A percentile compares a stretch with the other conserved stretches of the same genome.
Conservation (phyloP, 1,140 invertebrate species). For the Lordiphosa stackelbergi region DNA sequence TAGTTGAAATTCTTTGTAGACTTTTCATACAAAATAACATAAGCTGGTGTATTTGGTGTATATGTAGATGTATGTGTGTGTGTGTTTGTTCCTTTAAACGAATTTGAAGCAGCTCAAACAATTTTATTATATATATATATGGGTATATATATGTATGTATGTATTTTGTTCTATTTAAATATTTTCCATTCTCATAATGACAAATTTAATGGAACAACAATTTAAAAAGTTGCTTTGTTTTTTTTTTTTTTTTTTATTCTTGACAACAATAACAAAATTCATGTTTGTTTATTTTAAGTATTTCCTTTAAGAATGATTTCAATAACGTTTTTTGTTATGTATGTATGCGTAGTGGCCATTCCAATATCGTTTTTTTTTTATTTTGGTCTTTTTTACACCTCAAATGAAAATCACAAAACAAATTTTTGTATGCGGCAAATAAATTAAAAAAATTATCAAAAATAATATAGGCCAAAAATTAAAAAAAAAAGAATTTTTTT, state of each 20-base stretch:
- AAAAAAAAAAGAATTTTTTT: slow-evolving; percentile 20
- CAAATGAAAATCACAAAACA: slow-evolving; percentile 15
- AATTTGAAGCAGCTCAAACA: slow-evolving; percentile 45
- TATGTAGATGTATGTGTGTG: slow-evolving; percentile 15
- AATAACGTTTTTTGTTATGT: slow-evolving; percentile 42
- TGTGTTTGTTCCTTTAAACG: slow-evolving; percentile 30
- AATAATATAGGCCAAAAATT: slow-evolving; percentile 20
- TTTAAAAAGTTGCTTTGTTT: slow-evolving; percentile 49
- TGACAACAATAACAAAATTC: slow-evolving; percentile 66
- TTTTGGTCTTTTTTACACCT: slow-evolving; percentile 29
- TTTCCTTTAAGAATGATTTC: slow-evolving; percentile 31
- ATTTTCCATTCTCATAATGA: slow-evolving; percentile 53
- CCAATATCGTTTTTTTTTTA: slow-evolving; percentile 13
- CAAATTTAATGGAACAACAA: slow-evolving; percentile 71
- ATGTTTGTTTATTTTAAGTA: slow-evolving; percentile 33
- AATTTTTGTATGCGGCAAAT: slow-evolving; percentile 18
- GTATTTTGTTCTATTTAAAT: slow-evolving; percentile 44
- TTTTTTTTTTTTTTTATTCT: slow-evolving; percentile 27
- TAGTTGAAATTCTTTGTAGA: slow-evolving; percentile 61
- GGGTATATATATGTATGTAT: slow-evolving; percentile 32
- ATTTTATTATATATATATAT: slow-evolving; percentile 48
- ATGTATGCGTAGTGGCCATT: slow-evolving; percentile 52
- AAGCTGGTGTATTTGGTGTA: slow-evolving; percentile 32
- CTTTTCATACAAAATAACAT: slow-evolving; percentile 58
- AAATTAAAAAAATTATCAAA: slow-evolving; percentile 1